phyloP scores from a whole-genome alignment of 2,888 invertebrate species.

The Tolmerus cingulatus region DNA sequence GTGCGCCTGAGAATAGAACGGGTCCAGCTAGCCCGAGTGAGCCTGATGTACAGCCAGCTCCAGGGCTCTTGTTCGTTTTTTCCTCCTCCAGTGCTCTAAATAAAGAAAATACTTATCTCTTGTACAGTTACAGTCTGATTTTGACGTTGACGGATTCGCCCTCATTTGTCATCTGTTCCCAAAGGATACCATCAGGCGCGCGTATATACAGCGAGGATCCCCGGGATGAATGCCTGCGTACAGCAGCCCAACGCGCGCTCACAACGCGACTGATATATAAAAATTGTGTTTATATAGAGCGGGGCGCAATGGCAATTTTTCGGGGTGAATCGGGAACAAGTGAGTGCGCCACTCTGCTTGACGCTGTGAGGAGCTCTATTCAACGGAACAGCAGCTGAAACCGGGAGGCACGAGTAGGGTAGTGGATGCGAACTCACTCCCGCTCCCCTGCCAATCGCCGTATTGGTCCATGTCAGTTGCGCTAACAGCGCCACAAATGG shows the following conservation, averaged over 20 bases:
- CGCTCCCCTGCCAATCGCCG: background rate
- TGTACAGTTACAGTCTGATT: constrained; percentile 65
- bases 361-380: constrained; percentile 21
- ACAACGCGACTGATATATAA: constrained; percentile 34
- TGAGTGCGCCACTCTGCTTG: constrained; percentile 38
- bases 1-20: constrained; percentile 19
- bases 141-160: constrained; percentile 65
- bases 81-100: constrained; percentile 24
- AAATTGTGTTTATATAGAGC: constrained; percentile 14
- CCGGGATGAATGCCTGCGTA: constrained; percentile 26
- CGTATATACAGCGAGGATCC: background rate
- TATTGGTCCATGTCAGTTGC: constrained; percentile 18
- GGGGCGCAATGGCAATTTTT: constrained; percentile 1
- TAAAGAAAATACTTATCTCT: constrained; percentile 44
- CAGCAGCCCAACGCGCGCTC: background rate
- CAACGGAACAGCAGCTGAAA: background rate
- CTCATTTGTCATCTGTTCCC: constrained; percentile 64
- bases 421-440: constrained; percentile 21
- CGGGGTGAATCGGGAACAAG: constrained; percentile 28
- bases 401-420: background rate
- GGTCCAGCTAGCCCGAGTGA: constrained; percentile 5
- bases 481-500: constrained; percentile 15
- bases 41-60: constrained; percentile 1
- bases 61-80: constrained; percentile 8
- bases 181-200: constrained; percentile 53